Evolutionary conservation across 2,113 vertebrate species (phyloP), one percentile per base, ranked within the genome.

Genomic region (Lamprologus callipterus): DNA sequence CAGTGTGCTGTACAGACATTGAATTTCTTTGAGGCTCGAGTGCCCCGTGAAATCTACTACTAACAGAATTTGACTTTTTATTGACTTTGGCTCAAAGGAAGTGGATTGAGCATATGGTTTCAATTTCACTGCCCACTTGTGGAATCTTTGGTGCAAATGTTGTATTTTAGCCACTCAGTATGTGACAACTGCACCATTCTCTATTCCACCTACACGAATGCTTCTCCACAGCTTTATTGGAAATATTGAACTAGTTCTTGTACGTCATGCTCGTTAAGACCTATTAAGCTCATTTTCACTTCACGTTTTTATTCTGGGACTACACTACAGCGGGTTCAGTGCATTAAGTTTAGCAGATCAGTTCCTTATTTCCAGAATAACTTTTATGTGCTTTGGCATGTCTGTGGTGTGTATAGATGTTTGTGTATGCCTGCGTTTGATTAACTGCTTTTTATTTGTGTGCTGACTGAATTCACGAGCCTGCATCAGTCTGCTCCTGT

Each of bases 121-220:
- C 79, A 80, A 58, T 88, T 92, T 85, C 83, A 91, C 84, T 84
- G 89, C 83, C 80, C 88, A 84, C 90, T 70, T 91, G 85, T 91
- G 88, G 75, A 89, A 81, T 92, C 82, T 93, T 57, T 85, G 80
- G 63, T 90, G 86, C 85, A 94, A 90, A 95, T 94, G 91, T 83
- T 94, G 92, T 82, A 53, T 85, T 88, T 83, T 85, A 55, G 70
- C 81, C 84, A 54, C 80, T 88, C 75, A 51, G 55, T 51, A 65
- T 85, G 87, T 85, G 55, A 91, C 87, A 92, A 4, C 42, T 4
- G 7, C 88, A 68, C 33, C 79, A 14, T 82, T 88, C 90, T 83
- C 42, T 85, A 58, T 55, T 37, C 57, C 88, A 86, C 37, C 40
- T 83, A 80, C 82, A 79, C 47, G 81, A 90, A 90, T 88, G 53